Evolutionary conservation across 37 sponge, comb jelly and placozoan genomes (phyloP), one percentile per base, ranked within the genome.

Genomic region (Dysidea cf. avara): DNA sequence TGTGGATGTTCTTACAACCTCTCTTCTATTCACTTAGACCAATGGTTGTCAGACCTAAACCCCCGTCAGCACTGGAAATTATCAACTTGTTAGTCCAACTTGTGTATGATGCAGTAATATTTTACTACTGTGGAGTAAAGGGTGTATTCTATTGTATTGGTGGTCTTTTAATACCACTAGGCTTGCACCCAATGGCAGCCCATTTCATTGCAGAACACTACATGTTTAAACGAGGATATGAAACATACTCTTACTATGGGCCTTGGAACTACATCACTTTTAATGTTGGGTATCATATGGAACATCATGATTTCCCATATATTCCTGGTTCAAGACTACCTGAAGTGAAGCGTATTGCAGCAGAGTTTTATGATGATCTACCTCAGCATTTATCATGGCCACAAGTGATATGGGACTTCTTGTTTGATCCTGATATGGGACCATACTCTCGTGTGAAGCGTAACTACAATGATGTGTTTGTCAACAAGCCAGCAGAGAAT

Each of bases 191-290:
- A 16, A 92, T 99, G 96, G 76, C 91, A 14, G 99, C 94, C 22
- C 99, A 99, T 65, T 99, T 99, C 78, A 86, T 99, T 68, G 89
- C 94, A 35, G 99, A 99, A 71, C 99, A 99, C 75, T 99, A 95
- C 88, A 92, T 95, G 90, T 95, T 92, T 65, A 79, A 80, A 21
- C 56, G 57, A 52, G 99, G 99, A 51, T 85, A 90, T 49, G 99
- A 99, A 67, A 99, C 99, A 0, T 99, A 92, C 68, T 96, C 96
- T 3, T 99, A 99, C 67, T 99, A 99, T 64, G 99, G 99, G 17
- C 81, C 82, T 2, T 89, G 90, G 88, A 99, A 99, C 83, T 69
- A 68, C 46, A 53, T 99, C 57, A 84, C 96, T 9, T 99, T 91
- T 81, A 99, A 99, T 59, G 99, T 99, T 1, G 99, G 99, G 31